These are phyloP conservation scores for Kuschelorhynchus macadamiae DNA, from an alignment of 2,888 invertebrate species.

Conservation along the genomic window DNA sequence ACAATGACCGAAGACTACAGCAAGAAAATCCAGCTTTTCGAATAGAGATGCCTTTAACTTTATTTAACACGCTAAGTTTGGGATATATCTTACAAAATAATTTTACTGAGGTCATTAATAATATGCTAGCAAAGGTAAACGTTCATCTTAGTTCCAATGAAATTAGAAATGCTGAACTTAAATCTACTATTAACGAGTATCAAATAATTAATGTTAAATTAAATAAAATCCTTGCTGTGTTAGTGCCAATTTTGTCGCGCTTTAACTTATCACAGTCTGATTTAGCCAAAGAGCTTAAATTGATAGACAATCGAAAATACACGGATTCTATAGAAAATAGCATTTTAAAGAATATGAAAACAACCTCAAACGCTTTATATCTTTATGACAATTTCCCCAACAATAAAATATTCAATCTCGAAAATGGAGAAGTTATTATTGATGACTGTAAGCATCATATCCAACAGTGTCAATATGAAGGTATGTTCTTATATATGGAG, in stretches of 20 bases:
- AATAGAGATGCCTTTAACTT: slow-evolving; percentile 15
- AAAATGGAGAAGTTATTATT: slow-evolving; percentile 31
- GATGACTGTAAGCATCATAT: slow-evolving; percentile 33
- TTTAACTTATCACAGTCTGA: too few species aligned
- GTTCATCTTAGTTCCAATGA: slow-evolving; percentile 15
- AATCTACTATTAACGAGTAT: not conserved
- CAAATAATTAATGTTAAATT: too few species aligned
- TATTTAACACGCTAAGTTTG: slow-evolving; percentile 25
- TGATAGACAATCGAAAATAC: too few species aligned
- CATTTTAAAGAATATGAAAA: too few species aligned
- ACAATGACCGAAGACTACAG: not conserved
- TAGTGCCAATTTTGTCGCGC: slow-evolving; percentile 1
- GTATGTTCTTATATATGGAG: slow-evolving; percentile 9
- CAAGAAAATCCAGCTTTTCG: not conserved
- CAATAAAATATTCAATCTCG: slow-evolving; percentile 20
- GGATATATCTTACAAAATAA: slow-evolving; percentile 25
- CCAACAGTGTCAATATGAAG: slow-evolving; percentile 33
- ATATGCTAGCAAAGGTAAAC: slow-evolving; percentile 20
- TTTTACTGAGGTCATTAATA: slow-evolving; percentile 25
- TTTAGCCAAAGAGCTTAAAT: too few species aligned
- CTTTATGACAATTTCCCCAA: not conserved
- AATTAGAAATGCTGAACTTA: not conserved
- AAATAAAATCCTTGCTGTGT: slow-evolving; percentile 10
- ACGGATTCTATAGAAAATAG: too few species aligned
- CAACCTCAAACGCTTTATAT: slow-evolving; percentile 17